These are phyloP conservation scores for Microcebus griseorufus DNA, from an alignment of 2,113 vertebrate species.

Conservation along the genomic window DNA sequence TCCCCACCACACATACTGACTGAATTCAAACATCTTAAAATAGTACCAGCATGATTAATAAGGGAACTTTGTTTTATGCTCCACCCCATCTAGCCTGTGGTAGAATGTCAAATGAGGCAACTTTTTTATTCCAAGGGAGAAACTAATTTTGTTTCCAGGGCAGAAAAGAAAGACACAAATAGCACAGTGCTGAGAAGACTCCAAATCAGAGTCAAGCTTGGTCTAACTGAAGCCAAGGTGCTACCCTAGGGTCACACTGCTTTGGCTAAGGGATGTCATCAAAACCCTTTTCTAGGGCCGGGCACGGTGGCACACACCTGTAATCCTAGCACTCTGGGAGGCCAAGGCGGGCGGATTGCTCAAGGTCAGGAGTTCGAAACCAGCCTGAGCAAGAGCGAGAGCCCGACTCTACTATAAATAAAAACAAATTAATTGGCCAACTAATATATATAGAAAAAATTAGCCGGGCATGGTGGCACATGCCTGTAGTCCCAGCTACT, in stretches of 20 bases:
- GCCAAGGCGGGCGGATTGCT: no score
- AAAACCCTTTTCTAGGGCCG: not conserved
- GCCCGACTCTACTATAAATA: no score
- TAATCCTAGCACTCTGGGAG: no score
- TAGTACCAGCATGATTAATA: constrained; percentile 72
- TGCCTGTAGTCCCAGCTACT: no score
- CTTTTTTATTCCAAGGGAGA: constrained; percentile 52
- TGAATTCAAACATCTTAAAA: constrained; percentile 69
- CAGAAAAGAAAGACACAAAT: constrained; percentile 28
- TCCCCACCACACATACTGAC: not conserved
- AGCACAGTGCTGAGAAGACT: not conserved
- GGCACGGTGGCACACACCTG: no score
- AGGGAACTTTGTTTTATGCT: constrained; percentile 66
- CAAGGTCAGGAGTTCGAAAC: no score
- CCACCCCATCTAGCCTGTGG: constrained; percentile 58
- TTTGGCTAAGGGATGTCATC: not conserved
- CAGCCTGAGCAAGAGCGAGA: no score
- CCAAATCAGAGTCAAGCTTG: not conserved
- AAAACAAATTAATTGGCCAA: no score
- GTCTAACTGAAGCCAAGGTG: not conserved
- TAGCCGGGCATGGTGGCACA: no score
- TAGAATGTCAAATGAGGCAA: constrained; percentile 70
- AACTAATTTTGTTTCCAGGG: constrained; percentile 39
- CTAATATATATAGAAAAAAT: no score
- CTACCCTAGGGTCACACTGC: not conserved